phyloP scores from a whole-genome alignment of 2,113 vertebrate genomes.

The Limnothrissa miodon region DNA sequence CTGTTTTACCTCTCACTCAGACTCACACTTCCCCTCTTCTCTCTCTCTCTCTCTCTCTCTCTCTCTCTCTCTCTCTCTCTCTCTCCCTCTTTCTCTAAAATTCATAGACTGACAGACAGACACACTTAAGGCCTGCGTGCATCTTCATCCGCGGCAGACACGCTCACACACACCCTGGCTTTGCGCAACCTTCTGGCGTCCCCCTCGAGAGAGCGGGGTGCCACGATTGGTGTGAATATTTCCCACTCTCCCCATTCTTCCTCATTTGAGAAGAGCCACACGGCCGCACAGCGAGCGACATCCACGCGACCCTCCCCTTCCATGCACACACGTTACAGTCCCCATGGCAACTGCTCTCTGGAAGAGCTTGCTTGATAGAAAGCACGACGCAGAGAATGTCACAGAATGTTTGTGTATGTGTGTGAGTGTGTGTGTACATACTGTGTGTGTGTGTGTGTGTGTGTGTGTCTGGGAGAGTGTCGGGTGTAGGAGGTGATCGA shows the following conservation, averaged over 20 bases:
- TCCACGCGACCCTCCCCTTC: background rate
- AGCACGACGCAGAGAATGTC: conserved; percentile 25
- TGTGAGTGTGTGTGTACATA: background rate
- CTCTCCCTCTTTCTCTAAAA: background rate
- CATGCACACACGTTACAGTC: conserved; percentile 29
- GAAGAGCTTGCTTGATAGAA: conserved; percentile 3
- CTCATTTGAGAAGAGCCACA: background rate
- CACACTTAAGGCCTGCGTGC: background rate
- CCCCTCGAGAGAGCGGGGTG: background rate
- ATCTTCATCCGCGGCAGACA: background rate
- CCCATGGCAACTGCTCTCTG: conserved; percentile 46
- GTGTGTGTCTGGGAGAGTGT: background rate
- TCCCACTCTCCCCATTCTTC: background rate
- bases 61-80: background rate
- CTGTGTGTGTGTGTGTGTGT: conserved; percentile 12
- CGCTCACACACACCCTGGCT: background rate
- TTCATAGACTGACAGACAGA: background rate
- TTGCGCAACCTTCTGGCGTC: conserved; percentile 19
- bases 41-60: background rate
- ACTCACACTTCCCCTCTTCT: background rate
- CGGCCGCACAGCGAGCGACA: background rate
- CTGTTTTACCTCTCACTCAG: too few relatives aligned
- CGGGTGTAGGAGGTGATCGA: conserved; percentile 32
- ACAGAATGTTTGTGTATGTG: background rate
- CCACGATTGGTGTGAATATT: conserved; percentile 21